Percentiles rank a stretch among this genome's conserved stretches.
These are phyloP conservation scores for Carassius carassius DNA, from an alignment of 2,113 vertebrate genomes.

Conservation along the genomic window DNA sequence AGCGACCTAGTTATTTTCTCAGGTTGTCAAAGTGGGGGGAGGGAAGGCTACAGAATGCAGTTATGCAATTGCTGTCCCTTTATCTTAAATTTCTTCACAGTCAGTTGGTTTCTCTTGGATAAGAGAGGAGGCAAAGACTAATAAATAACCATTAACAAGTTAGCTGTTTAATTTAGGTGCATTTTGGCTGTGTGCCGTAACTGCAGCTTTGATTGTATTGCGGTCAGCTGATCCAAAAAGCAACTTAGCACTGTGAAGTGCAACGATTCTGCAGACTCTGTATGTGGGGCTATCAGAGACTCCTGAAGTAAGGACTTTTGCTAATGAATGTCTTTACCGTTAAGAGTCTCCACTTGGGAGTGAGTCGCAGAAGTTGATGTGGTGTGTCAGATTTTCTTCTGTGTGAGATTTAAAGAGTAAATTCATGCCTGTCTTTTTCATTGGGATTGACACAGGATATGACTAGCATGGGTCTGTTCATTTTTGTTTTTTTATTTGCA, in stretches of 20 bases:
- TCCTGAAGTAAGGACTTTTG: constrained; percentile 49
- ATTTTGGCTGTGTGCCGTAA: constrained; percentile 20
- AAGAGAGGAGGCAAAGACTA: not conserved
- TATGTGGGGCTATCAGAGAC: not conserved
- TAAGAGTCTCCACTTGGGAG: not conserved
- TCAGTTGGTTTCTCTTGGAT: constrained; percentile 18
- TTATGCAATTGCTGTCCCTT: constrained; percentile 42
- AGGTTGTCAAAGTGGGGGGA: constrained; percentile 52
- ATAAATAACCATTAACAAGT: constrained; percentile 30
- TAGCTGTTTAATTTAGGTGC: constrained; percentile 34
- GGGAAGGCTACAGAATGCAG: not conserved
- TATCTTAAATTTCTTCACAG: constrained; percentile 21
- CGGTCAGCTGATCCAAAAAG: not conserved
- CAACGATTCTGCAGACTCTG: constrained; percentile 26
- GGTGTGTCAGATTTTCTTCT: not conserved
- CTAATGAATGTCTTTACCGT: constrained; percentile 32
- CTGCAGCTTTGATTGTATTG: constrained; percentile 37
- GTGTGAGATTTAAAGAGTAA: not conserved
- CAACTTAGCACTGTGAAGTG: not conserved
- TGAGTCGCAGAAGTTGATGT: not conserved
- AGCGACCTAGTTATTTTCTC: constrained; percentile 50
- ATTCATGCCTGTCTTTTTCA: not conserved
- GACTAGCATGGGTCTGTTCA: not conserved
- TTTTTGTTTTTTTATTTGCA: not conserved
- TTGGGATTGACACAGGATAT: not conserved